Evolutionary conservation across 2,888 invertebrate genomes (phyloP), one percentile per base, ranked within the genome.

Genomic region (Branchipolynoe longqiensis): DNA sequence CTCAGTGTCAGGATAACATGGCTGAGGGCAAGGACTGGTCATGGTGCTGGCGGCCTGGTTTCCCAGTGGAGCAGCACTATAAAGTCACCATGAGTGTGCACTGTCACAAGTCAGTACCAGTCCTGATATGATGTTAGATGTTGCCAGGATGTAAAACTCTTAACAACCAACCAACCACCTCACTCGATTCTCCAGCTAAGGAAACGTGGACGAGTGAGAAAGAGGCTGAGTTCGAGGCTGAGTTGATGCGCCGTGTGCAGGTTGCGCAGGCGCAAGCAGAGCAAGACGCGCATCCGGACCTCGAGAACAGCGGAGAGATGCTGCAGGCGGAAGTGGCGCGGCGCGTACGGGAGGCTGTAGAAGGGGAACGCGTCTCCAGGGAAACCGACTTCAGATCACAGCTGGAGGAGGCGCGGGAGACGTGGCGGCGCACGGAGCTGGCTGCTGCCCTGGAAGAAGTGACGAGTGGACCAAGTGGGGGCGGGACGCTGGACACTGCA

Each of bases 391-490:
- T 58, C 36, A 36, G 18, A 38, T 3, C 6, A 28, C 36, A 28
- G 6, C 56, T 82, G 58, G 82, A 82, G 58, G 58, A 82, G 58
- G 58, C 82, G 2, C 31, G 38, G 58, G 28, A 58, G 1, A 31
- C 31, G 22, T 82, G 82, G 82, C 31, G 58, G 82, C 33, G 48
- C 48, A 78, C 41, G 8, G 78, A 78, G 28, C 25, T 78, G 48
- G 48, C 12, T 1, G 78, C 78, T 18, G 25, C 48, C 1, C 41
- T 48, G 28, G 48, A 78, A 25, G 78, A 48, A 0, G 36, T 40
- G 41, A 18, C 4, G 73, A 40, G n/a, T n/a, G n/a, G n/a, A n/a
- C n/a, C n/a, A n/a, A n/a, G n/a, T n/a, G n/a, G n/a, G n/a, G n/a
- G n/a, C n/a, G n/a, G n/a, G n/a, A n/a, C n/a, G n/a, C n/a, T n/a